A percentile compares a stretch with the other conserved stretches of the same genome.
phyloP scores from a whole-genome alignment of 2,113 vertebrate genomes.

The Plestiodon gilberti region DNA sequence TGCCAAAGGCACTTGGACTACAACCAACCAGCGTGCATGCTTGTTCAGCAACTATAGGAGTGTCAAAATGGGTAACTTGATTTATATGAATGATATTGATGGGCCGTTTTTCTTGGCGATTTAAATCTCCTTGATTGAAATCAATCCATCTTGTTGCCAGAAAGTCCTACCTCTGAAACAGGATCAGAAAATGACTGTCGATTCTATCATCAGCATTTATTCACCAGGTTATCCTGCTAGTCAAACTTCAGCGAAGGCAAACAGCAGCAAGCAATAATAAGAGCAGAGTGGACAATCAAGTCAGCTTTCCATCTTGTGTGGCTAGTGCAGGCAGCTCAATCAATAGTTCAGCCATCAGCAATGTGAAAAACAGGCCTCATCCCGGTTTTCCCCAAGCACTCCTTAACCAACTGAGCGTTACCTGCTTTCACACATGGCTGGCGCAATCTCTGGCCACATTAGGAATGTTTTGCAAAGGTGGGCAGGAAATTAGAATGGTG shows the following conservation, averaged over 20 bases:
- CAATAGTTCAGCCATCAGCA: neutral
- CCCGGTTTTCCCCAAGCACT: neutral
- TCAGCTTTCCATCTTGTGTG: neutral
- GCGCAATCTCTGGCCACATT: neutral
- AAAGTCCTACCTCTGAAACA: neutral
- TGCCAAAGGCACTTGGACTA: neutral
- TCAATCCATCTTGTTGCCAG: neutral
- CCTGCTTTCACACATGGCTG: neutral
- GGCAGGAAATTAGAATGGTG: neutral
- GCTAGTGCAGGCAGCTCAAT: neutral
- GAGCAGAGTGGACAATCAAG: neutral
- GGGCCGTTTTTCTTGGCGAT: too few species aligned
- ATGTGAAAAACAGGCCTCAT: neutral
- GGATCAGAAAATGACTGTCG: neutral
- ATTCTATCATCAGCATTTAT: neutral
- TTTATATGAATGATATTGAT: neutral
- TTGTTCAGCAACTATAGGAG: neutral
- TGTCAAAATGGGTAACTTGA: neutral
- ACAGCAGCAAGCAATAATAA: too few species aligned
- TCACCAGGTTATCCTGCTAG: neutral
- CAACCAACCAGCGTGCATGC: neutral
- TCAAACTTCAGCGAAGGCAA: neutral
- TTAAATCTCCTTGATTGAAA: neutral
- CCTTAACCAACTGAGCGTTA: neutral
- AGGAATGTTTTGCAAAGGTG: neutral